Evolutionary conservation across 2,888 invertebrate species (phyloP).

Genomic region (Cosmia pyralina): DNA sequence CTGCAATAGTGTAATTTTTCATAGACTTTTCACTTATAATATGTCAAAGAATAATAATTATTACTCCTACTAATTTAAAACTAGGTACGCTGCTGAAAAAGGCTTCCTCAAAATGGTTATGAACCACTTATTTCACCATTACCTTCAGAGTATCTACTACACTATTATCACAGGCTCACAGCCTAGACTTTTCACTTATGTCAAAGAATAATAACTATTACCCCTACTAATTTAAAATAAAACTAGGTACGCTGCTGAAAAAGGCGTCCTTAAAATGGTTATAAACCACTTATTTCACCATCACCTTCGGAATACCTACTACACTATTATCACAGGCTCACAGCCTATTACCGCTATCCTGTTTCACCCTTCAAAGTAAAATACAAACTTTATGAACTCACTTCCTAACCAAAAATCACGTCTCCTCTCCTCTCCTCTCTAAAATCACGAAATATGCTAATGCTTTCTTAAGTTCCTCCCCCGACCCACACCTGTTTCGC

Average conservation of each 20-base stretch:
- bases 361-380: slow-evolving; percentile 10
- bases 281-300: background rate
- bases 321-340: background rate
- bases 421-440: background rate
- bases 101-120: background rate
- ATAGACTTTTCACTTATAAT: no score
- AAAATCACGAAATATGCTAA: slow-evolving; percentile 50
- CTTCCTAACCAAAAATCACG: slow-evolving; percentile 36
- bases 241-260: background rate
- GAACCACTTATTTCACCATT: background rate
- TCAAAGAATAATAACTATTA: background rate
- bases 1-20: no score
- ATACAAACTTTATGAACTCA: slow-evolving; percentile 1
- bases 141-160: background rate
- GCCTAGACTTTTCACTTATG: no score
- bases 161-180: background rate
- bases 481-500: slow-evolving; percentile 60
- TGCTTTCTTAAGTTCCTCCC: slow-evolving; percentile 45
- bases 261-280: background rate
- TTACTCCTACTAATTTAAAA: background rate
- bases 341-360: no score
- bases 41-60: background rate
- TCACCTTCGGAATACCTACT: background rate
- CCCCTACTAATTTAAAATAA: background rate
- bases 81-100: background rate